phyloP scores from a whole-genome alignment of 2,888 invertebrate species.

The Emmelina monodactyla region DNA sequence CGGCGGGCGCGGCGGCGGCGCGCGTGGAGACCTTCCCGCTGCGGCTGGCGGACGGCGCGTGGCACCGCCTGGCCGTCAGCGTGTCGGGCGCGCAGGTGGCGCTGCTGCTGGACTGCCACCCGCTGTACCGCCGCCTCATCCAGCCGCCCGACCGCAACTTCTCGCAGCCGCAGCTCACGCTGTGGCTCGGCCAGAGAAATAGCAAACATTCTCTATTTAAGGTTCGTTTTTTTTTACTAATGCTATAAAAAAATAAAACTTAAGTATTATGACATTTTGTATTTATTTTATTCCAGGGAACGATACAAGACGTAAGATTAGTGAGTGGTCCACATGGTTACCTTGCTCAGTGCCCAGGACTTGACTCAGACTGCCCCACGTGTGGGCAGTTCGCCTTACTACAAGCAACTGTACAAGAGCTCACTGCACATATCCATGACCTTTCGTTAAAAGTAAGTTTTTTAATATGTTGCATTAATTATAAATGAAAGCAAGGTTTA shows the following conservation, averaged over 20 bases:
- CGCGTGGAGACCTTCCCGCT: conserved; percentile 88
- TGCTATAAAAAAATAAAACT: neutral
- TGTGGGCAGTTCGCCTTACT: conserved; percentile 88
- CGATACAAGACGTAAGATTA: conserved; percentile 86
- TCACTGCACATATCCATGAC: conserved; percentile 82
- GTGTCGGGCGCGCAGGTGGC: conserved; percentile 85
- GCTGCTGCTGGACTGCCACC: conserved; percentile 86
- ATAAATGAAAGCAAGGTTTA: too few species aligned
- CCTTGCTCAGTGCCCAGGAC: conserved; percentile 83
- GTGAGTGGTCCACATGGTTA: conserved; percentile 87
- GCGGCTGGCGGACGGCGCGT: conserved; percentile 84
- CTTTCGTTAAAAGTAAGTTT: conserved; percentile 83
- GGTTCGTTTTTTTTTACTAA: conserved; percentile 55
- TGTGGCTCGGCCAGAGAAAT: conserved; percentile 90
- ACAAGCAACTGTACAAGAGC: conserved; percentile 82
- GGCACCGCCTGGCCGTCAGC: conserved; percentile 87
- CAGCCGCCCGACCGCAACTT: conserved; percentile 81
- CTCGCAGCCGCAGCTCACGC: conserved; percentile 74
- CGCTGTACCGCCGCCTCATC: conserved; percentile 81
- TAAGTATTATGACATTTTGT: neutral
- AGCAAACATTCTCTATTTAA: conserved; percentile 86
- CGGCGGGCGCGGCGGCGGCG: conserved; percentile 62
- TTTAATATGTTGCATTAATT: conserved; percentile 1
- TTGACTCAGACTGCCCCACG: conserved; percentile 88
- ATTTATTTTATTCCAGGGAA: conserved; percentile 69